Percentiles rank a stretch among this genome's conserved stretches.
These are phyloP conservation scores for Trachythela sp. DNA, from an alignment of 64 coral and sea anemone species.

Conservation along the genomic window DNA sequence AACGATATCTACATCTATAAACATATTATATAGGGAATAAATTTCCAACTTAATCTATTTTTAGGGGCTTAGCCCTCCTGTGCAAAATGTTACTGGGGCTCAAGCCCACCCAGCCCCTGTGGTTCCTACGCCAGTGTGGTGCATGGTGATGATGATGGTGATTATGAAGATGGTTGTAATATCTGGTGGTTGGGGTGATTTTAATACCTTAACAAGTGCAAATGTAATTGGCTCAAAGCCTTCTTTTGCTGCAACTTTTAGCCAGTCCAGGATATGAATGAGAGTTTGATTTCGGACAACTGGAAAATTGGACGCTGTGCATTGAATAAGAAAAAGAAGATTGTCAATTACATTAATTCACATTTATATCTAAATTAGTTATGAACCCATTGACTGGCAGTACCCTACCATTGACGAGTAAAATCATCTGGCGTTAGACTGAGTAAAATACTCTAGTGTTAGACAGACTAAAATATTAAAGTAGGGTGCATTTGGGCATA, in stretches of 20 bases:
- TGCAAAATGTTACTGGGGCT: no score
- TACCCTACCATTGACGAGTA: no score
- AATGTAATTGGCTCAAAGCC: slow-evolving; percentile 60
- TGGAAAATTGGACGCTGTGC: slow-evolving; percentile 66
- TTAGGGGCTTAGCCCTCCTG: no score
- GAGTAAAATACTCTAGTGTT: no score
- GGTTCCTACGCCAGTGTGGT: not conserved
- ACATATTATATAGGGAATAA: no score
- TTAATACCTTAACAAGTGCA: slow-evolving; percentile 61
- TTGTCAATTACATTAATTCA: no score
- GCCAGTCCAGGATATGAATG: slow-evolving; percentile 93
- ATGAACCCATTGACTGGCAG: not conserved
- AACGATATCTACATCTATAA: no score
- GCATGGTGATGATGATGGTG: not conserved
- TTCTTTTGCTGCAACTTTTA: slow-evolving; percentile 52
- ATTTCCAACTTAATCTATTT: no score
- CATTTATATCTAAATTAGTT: not conserved
- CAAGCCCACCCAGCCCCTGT: no score
- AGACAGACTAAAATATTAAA: no score
- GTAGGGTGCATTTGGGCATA: not conserved
- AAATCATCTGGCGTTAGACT: no score
- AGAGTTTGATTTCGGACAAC: slow-evolving; percentile 93
- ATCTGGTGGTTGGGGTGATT: not conserved
- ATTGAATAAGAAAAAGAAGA: not conserved
- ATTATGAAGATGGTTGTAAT: not conserved